Evolutionary conservation across 2,797 vertebrate species (phyloP), one percentile per base, ranked within the genome.

Genomic region (Danio albolineatus): DNA sequence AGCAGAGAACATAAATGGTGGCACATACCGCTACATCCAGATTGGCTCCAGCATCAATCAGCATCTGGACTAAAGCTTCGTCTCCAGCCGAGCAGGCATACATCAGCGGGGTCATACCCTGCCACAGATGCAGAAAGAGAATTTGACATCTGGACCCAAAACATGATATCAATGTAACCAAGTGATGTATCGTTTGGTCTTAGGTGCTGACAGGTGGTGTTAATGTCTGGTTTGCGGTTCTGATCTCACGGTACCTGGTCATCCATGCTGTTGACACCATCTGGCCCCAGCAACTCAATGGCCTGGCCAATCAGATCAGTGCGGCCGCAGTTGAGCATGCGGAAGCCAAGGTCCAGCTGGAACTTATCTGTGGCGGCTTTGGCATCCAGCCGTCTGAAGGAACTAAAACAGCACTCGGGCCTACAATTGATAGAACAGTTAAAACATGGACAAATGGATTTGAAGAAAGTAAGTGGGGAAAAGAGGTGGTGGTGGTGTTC

Each of bases 101-200:
- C 97, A 99, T 99, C 44, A 99, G 92, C 0, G 98, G 97, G 10
- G 97, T 99, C 97, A 98, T 96, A 12, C 98, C 98, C 97, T 99
- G 83, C 0, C 61, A 56, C 69, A 79, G 64, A 75, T 17, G 80
- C 28, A 80, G 72, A 81, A n/a, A 10, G 9, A 9, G 48, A 51
- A 54, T 46, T 64, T 64, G 39, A 76, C 69, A 73, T 82, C 73
- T 54, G 54, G 86, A 0, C 66, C 65, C n/a, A 9, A 39, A 70
- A 65, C 73, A 76, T 48, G 53, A 54, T 76, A 75, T 62, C 38
- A 19, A 49, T 74, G 28, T 36, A 46, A 75, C 76, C 10, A 28
- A 17, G 10, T 67, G 38, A 74, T 78, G 8, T 39, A 67, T 38
- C 9, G 59, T 48, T 65, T 38, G 41, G 65, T 69, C 10, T 67